phyloP scores from a whole-genome alignment of 2,797 vertebrate species.

The Yasuhikotakia modesta region DNA sequence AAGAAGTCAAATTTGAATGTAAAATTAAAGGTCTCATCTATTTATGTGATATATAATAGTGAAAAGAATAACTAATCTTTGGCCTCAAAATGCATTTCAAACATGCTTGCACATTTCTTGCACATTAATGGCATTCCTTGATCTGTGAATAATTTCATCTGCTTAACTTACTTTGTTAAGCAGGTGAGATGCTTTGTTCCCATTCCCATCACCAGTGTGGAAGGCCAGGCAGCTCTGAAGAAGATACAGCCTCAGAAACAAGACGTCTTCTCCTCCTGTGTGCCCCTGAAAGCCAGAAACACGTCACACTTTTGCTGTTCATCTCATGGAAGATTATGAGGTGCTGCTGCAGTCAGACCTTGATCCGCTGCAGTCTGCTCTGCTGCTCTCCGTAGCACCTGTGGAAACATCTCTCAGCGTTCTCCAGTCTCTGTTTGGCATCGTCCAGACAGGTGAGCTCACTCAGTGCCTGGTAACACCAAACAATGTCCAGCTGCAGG shows the following conservation, averaged over 20 bases:
- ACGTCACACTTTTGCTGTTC: background rate
- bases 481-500: slow-evolving; percentile 94
- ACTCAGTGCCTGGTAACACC: slow-evolving; percentile 88
- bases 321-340: background rate
- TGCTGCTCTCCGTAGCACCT: slow-evolving; percentile 88
- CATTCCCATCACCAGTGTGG: slow-evolving; percentile 82
- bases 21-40: no score
- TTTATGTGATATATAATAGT: no score
- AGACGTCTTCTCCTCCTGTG: slow-evolving; percentile 89
- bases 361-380: slow-evolving; percentile 86
- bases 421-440: slow-evolving; percentile 79
- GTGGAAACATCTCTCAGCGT: slow-evolving; percentile 85
- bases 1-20: no score
- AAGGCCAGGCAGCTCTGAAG: slow-evolving; percentile 90
- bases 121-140: no score
- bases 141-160: background rate
- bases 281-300: slow-evolving; percentile 78
- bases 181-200: slow-evolving; percentile 78
- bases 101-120: no score
- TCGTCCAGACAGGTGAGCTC: slow-evolving; percentile 88
- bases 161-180: slow-evolving; percentile 78
- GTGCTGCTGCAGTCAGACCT: slow-evolving; percentile 72
- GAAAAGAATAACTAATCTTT: no score
- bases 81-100: no score
- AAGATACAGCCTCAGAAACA: slow-evolving; percentile 91